phyloP scores from a whole-genome alignment of 2,888 invertebrate genomes.

The Augochlorella aurata region DNA sequence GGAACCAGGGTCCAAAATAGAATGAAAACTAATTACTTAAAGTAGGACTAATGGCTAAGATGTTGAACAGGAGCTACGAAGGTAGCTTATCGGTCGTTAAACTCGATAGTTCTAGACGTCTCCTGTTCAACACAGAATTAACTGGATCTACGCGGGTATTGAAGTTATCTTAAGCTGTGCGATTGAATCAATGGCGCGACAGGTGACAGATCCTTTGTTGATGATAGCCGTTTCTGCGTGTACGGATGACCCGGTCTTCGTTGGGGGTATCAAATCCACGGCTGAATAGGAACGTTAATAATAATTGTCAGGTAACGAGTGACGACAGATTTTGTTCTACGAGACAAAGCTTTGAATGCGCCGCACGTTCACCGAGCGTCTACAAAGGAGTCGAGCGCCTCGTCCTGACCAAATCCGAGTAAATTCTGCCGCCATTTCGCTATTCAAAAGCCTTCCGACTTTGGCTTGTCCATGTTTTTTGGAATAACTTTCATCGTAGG shows the following conservation, averaged over 20 bases:
- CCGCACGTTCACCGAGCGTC: not conserved
- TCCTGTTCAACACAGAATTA: not conserved
- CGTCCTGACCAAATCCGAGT: slow-evolving; percentile 33
- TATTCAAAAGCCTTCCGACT: not conserved
- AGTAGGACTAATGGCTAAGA: too few species aligned
- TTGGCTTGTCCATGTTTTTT: too few species aligned
- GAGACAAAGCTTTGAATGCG: slow-evolving; percentile 39
- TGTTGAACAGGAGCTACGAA: too few species aligned
- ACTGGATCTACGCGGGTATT: not conserved
- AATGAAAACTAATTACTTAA: too few species aligned
- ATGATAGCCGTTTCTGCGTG: not conserved
- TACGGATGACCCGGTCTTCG: not conserved
- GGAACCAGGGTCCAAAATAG: too few species aligned
- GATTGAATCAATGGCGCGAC: slow-evolving; percentile 14
- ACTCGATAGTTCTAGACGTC: not conserved
- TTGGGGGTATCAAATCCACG: slow-evolving; percentile 3
- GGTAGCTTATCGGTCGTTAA: too few species aligned
- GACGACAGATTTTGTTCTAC: slow-evolving; percentile 44
- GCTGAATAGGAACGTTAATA: slow-evolving; percentile 47
- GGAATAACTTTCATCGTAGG: too few species aligned
- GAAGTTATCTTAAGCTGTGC: not conserved
- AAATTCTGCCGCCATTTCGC: slow-evolving; percentile 39
- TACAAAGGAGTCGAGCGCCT: slow-evolving; percentile 28
- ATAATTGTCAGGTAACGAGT: slow-evolving; percentile 53
- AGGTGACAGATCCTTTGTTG: slow-evolving; percentile 32